Conservation (phyloP, 23 tunicate genomes). For the Halocynthia aurantium region DNA sequence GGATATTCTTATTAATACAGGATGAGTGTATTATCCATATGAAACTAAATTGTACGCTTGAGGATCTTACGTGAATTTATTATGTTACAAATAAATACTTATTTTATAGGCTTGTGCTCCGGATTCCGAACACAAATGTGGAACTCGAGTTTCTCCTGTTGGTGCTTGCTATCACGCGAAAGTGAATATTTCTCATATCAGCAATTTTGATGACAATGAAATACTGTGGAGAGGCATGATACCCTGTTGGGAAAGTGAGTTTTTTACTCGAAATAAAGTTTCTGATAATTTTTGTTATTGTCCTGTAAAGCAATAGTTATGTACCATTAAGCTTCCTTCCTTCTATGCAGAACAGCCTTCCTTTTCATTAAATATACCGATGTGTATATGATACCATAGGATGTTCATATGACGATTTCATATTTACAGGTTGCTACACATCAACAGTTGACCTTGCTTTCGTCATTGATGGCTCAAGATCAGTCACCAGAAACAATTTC, state of each 20-base stretch:
- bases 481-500: slow-evolving; percentile 1
- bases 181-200: not conserved
- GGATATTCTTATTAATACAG: no score
- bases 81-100: no score
- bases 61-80: no score
- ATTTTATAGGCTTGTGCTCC: slow-evolving; percentile 15
- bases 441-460: slow-evolving; percentile 14
- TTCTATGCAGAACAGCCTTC: no score
- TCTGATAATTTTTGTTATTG: no score
- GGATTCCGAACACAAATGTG: slow-evolving; percentile 4
- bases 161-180: slow-evolving; percentile 25
- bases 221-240: not conserved
- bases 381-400: no score
- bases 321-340: no score
- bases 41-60: no score
- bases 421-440: slow-evolving; percentile 2
- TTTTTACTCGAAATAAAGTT: not conserved
- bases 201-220: not conserved
- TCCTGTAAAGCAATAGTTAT: no score
- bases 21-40: no score
- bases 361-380: no score
- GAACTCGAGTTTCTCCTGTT: slow-evolving; percentile 1
- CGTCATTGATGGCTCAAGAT: slow-evolving; percentile 19
- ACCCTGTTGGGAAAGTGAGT: slow-evolving; percentile 16
- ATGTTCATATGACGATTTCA: not conserved